Conservation (phyloP, 2,113 vertebrate species). For the Seriola aureovittata region DNA sequence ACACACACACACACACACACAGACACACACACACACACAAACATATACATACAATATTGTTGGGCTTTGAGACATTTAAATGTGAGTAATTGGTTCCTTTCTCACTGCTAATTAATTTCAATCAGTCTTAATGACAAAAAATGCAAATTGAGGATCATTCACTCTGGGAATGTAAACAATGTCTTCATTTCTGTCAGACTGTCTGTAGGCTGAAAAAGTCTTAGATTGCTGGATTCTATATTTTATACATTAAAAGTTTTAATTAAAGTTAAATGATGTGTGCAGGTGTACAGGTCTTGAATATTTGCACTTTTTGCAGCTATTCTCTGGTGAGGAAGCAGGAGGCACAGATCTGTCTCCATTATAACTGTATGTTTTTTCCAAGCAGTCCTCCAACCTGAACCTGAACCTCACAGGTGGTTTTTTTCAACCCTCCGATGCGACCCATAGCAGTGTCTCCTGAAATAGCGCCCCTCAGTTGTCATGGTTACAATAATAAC, state of each 20-base stretch:
- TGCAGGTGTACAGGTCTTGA: slow-evolving; percentile 30
- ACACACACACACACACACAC: not conserved
- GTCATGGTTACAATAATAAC: too few relatives aligned
- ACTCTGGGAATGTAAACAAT: not conserved
- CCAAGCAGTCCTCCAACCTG: too few relatives aligned
- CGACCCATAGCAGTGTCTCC: too few relatives aligned
- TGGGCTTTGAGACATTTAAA: not conserved
- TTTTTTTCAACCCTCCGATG: too few relatives aligned
- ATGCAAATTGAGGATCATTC: slow-evolving; percentile 7
- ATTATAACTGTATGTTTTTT: not conserved
- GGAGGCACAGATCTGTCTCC: not conserved
- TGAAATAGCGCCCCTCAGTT: too few relatives aligned
- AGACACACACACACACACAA: not conserved
- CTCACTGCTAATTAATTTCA: slow-evolving; percentile 31
- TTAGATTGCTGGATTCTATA: not conserved
- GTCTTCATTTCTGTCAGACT: slow-evolving; percentile 21
- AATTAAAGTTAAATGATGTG: slow-evolving; percentile 63
- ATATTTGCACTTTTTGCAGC: slow-evolving; percentile 24
- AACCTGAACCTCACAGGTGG: not conserved
- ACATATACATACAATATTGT: not conserved
- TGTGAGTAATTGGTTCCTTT: not conserved
- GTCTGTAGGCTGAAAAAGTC: not conserved
- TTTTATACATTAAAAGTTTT: slow-evolving; percentile 39
- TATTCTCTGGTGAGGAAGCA: slow-evolving; percentile 1
- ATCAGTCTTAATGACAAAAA: slow-evolving; percentile 3